Evolutionary conservation across 2,888 invertebrate species (phyloP).

Genomic region (Apeira syringaria): DNA sequence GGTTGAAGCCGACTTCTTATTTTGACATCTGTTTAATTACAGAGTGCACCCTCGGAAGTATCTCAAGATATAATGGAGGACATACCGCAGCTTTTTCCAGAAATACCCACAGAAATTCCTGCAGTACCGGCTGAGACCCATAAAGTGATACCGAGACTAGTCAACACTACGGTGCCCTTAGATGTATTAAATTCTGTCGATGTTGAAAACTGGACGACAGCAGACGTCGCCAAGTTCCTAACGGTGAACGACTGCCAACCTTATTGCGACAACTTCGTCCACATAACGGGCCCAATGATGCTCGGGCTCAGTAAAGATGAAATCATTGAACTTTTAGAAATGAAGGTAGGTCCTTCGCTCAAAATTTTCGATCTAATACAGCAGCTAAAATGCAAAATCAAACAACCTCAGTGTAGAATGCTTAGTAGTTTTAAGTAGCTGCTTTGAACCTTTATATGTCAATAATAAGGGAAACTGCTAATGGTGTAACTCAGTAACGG

Average conservation of each 20-base stretch:
- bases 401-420: constrained; percentile 86
- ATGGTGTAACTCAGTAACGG: no score
- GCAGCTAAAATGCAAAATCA: constrained; percentile 93
- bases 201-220: constrained; percentile 87
- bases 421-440: constrained; percentile 45
- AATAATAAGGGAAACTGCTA: no score
- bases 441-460: no score
- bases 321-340: constrained; percentile 93
- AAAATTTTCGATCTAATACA: constrained; percentile 97
- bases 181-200: constrained; percentile 78
- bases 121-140: constrained; percentile 61
- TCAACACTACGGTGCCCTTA: constrained; percentile 80
- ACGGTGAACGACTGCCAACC: constrained; percentile 93
- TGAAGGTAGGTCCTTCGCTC: constrained; percentile 97
- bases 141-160: constrained; percentile 86
- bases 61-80: constrained; percentile 51
- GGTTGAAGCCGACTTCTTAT: no score
- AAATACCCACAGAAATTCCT: constrained; percentile 32
- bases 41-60: constrained; percentile 46
- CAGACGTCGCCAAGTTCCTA: constrained; percentile 94
- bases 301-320: constrained; percentile 94
- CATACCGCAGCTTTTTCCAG: constrained; percentile 47
- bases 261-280: constrained; percentile 86
- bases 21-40: constrained; percentile 12
- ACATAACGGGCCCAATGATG: constrained; percentile 92